Base-by-base conservation (phyloP, 2,888 invertebrate genomes). In the Conomelus anceps region DNA sequence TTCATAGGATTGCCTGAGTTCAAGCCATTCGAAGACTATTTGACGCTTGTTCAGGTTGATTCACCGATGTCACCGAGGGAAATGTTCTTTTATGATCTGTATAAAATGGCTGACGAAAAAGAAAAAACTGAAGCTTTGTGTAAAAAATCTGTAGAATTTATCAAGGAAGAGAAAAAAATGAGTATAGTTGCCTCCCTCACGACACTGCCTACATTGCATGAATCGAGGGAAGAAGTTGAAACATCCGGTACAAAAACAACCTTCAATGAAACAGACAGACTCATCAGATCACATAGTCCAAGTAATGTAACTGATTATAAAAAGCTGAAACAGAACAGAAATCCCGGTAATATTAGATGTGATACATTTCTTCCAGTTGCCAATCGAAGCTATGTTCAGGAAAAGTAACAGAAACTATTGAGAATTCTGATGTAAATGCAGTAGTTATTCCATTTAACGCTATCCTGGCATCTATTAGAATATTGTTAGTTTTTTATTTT, bases 81-180 rank as follows among this genome's bases (percentile, higher is more conserved):
- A n/a, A 41, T 88, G 22, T 90, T 90, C 34, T 90, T 90, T 26
- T 89, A 24, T 23, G 90, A 90, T 29, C 84, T 90, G 13, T 24
- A 23, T 41, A 86, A 88, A 85, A 87, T 89, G 88, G 90, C 89
- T n/a, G 89, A 90, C 20, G 26, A 88, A 17, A 86, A 86, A 88
- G 89, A 89, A 86, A 89, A 88, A 34, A n/a, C 34, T n/a, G 22
- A 34, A 23, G 63, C 84, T 41, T 41, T 34, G 63, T n/a, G n/a
- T 6, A 63, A 63, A n/a, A 63, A 63, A n/a, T 9, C 63, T 4
- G n/a, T 63, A n/a, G 63, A n/a, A 63, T 63, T 63, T 63, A n/a
- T 63, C 63, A 63, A 63, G 63, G 63, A 63, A n/a, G 63, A 63
- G 63, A 63, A 63, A n/a, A 63, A 63, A 63, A 63, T 63, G 63